These are phyloP conservation scores for Sinocyclocheilus anophthalmus DNA, from an alignment of 2,113 vertebrate genomes.

Conservation along the genomic window DNA sequence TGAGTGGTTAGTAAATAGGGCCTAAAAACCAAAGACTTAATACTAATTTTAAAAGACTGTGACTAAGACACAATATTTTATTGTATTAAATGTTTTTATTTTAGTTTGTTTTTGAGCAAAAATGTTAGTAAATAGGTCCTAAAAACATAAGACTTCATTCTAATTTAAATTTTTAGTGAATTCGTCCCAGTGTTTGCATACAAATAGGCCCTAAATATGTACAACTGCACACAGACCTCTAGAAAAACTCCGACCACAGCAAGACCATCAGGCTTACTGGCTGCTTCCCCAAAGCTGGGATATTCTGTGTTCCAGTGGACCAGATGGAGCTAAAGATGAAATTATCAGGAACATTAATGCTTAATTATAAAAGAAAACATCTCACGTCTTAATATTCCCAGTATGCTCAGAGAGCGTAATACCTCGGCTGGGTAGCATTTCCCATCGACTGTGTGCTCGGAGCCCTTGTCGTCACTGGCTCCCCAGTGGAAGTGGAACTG, in stretches of 20 bases:
- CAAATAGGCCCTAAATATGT: background rate
- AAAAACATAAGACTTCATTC: no score
- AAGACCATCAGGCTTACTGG: constrained; percentile 57
- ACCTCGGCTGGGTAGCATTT: constrained; percentile 87
- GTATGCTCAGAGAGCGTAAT: constrained; percentile 21
- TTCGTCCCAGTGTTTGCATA: background rate
- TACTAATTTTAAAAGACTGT: no score
- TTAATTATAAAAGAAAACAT: background rate
- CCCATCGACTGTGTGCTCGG: constrained; percentile 86
- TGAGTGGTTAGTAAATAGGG: no score
- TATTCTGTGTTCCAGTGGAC: constrained; percentile 98
- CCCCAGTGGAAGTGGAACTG: constrained; percentile 99
- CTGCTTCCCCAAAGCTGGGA: constrained; percentile 82
- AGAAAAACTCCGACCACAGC: constrained; percentile 91
- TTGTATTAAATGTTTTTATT: no score
- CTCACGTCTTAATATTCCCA: background rate
- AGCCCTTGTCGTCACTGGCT: constrained; percentile 82
- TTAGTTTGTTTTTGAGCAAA: no score
- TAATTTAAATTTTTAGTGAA: background rate
- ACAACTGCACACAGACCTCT: constrained; percentile 75
- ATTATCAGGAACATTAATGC: background rate
- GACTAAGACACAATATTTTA: no score
- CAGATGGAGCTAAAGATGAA: constrained; percentile 86
- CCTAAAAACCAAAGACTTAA: no score
- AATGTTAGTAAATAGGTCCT: no score